Percentiles rank a stretch among this genome's conserved stretches.
Conservation (phyloP, 1,140 invertebrate species). For the Globodera rostochiensis region DNA sequence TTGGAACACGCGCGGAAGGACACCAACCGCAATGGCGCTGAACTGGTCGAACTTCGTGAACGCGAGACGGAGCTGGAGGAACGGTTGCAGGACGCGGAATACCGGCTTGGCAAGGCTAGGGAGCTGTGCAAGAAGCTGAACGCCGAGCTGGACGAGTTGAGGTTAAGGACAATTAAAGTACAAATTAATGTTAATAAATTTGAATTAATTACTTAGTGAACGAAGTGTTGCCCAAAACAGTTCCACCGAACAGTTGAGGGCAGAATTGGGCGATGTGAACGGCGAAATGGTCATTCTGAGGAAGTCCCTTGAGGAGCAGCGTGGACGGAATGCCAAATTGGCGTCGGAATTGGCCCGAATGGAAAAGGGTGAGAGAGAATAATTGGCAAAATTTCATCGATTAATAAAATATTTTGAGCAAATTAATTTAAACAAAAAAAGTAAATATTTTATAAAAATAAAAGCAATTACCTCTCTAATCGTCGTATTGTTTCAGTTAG, state of each 20-base stretch:
- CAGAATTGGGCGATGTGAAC: conserved; percentile 17
- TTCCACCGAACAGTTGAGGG: conserved; percentile 23
- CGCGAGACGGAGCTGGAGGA: conserved; percentile 13
- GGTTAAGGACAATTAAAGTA: neutral
- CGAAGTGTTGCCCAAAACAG: conserved; percentile 25
- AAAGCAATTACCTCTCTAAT: neutral
- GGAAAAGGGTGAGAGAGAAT: neutral
- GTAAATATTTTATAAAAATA: too few species aligned
- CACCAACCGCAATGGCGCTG: neutral
- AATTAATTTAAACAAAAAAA: too few species aligned
- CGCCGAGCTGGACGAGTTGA: conserved; percentile 31
- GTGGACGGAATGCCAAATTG: conserved; percentile 15
- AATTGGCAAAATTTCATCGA: neutral
- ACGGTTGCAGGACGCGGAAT: conserved; percentile 25
- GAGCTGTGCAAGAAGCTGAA: conserved; percentile 22
- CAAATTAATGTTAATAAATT: neutral
- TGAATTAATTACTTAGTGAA: conserved; percentile 18
- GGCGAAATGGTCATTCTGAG: conserved; percentile 1
- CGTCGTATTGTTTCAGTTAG: neutral
- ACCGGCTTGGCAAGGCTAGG: neutral
- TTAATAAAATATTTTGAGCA: too few species aligned
- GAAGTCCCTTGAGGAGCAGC: conserved; percentile 11
- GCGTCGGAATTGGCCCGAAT: neutral
- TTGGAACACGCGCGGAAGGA: neutral
- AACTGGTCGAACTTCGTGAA: conserved; percentile 10